Conservation (phyloP, 2,797 vertebrate genomes). For the Atherinosoma microstoma region DNA sequence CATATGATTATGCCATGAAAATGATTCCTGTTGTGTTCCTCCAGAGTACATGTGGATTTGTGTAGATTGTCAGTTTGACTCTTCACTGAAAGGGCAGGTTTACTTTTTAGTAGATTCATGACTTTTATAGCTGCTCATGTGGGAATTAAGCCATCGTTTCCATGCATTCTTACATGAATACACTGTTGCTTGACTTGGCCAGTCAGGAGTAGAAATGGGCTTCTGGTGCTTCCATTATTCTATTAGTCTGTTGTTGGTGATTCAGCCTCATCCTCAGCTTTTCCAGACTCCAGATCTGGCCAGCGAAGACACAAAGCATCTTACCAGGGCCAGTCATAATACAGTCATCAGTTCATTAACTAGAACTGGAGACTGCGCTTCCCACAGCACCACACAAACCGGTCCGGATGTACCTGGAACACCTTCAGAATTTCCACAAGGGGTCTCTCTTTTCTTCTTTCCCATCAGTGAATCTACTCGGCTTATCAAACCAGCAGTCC, state of each 20-base stretch:
- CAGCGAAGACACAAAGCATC: slow-evolving; percentile 24
- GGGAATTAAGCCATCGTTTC: slow-evolving; percentile 30
- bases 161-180: slow-evolving; percentile 11
- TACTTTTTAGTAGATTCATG: slow-evolving; percentile 26
- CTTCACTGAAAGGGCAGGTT: slow-evolving; percentile 8
- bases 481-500: not conserved
- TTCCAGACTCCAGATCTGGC: slow-evolving; percentile 48
- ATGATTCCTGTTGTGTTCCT: slow-evolving; percentile 44
- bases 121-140: slow-evolving; percentile 32
- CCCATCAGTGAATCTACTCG: not conserved
- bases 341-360: slow-evolving; percentile 42
- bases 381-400: slow-evolving; percentile 15
- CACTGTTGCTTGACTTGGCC: slow-evolving; percentile 46
- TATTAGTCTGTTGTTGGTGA: slow-evolving; percentile 42
- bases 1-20: slow-evolving; percentile 72
- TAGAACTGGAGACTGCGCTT: slow-evolving; percentile 39
- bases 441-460: slow-evolving; percentile 34
- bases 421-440: slow-evolving; percentile 25
- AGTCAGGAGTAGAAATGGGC: slow-evolving; percentile 39
- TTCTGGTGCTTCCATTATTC: slow-evolving; percentile 50
- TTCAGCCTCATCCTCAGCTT: slow-evolving; percentile 60
- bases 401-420: slow-evolving; percentile 31
- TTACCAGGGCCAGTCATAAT: slow-evolving; percentile 16
- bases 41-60: slow-evolving; percentile 31
- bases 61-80: slow-evolving; percentile 27